A percentile compares a stretch with the other conserved stretches of the same genome.
phyloP scores from a whole-genome alignment of 2,113 vertebrate genomes.

The Cyprinodon variegatus region DNA sequence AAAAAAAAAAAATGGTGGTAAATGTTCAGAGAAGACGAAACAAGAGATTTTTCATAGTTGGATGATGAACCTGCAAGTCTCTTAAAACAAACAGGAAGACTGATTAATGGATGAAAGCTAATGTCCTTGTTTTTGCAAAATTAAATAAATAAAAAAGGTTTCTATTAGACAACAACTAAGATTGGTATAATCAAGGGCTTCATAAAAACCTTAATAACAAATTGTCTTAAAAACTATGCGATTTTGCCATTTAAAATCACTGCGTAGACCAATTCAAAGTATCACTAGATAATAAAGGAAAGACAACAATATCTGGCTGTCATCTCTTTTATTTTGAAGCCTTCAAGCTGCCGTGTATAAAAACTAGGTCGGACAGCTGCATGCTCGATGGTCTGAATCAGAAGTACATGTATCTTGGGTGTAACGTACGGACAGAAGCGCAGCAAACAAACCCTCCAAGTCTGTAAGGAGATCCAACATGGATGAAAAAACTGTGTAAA shows the following conservation, averaged over 20 bases:
- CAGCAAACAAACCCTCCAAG: constrained; percentile 20
- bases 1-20: constrained; percentile 3
- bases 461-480: constrained; percentile 11
- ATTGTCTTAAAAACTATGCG: too few species aligned
- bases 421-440: constrained; percentile 11
- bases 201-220: too few species aligned
- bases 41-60: constrained; percentile 17
- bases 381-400: constrained; percentile 45
- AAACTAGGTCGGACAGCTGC: constrained; percentile 67
- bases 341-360: constrained; percentile 37
- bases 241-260: too few species aligned
- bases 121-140: not conserved
- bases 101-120: constrained; percentile 29
- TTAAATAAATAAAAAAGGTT: not conserved
- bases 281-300: too few species aligned
- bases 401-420: constrained; percentile 35
- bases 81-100: constrained; percentile 22
- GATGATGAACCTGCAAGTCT: constrained; percentile 34
- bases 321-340: not conserved
- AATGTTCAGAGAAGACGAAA: constrained; percentile 23
- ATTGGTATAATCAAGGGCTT: not conserved
- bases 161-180: not conserved
- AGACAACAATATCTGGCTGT: not conserved
- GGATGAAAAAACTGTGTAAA: constrained; percentile 15
- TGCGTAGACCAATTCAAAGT: too few species aligned